Base-by-base conservation (phyloP, 1,140 invertebrate genomes). In the Psix sp. region DNA sequence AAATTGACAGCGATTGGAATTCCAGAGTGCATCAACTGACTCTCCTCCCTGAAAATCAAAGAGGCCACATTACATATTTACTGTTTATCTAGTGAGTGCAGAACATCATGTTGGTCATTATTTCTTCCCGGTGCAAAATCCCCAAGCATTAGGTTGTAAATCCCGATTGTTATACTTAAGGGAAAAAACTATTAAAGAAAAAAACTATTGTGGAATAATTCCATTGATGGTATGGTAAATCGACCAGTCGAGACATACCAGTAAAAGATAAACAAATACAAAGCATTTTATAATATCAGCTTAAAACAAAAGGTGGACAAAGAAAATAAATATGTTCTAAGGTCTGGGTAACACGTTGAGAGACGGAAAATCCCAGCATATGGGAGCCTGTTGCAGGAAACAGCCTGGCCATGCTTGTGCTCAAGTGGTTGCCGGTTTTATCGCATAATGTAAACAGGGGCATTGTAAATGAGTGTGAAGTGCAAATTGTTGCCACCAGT, bases 1-100 rank as follows among this genome's bases (percentile, higher is more conserved):
- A 96, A 89, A 82, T 93, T 92, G 5, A 98, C 88, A 11, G 68
- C 42, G 11, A 48, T 48, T 11, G 13, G 3, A 7, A 24, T 24
- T n/a, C n/a, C n/a, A 10, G 2, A 29, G n/a, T 10, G 26, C n/a
- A 24, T 24, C 4, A 9, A 4, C 26, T 2, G 2, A 7, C 2
- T 29, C 26, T n/a, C 26, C n/a, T 7, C 26, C 9, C 21, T 24
- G 9, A 24, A 24, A 9, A 4, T 5, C 4, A 24, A 24, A 24
- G 21, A 24, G 9, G 9, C 21, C 9, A 29, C 7, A 10, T 29
- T 2, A 29, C 1, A 2, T n/a, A n/a, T n/a, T n/a, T n/a, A n/a
- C n/a, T n/a, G n/a, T n/a, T n/a, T n/a, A n/a, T n/a, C n/a, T n/a
- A n/a, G n/a, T n/a, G n/a, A n/a, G n/a, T n/a, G n/a, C n/a, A n/a